phyloP scores from a whole-genome alignment of 2,113 vertebrate genomes.

The Oryzias curvinotus region DNA sequence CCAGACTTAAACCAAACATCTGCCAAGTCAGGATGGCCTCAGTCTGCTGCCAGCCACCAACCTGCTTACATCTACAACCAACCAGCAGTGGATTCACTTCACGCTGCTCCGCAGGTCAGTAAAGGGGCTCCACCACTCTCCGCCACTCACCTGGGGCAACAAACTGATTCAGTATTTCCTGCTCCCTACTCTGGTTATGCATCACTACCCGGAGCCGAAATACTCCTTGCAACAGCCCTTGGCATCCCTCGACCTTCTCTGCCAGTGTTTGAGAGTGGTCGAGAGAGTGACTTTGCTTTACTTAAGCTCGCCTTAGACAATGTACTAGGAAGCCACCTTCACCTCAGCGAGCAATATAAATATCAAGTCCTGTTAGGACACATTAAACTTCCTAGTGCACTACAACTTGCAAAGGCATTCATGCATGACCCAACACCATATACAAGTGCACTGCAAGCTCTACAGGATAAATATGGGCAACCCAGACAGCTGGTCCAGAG shows the following conservation, averaged over 20 bases:
- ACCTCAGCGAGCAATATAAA: not conserved
- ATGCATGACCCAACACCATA: not conserved
- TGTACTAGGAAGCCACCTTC: not conserved
- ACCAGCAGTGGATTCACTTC: not conserved
- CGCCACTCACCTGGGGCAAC: not conserved
- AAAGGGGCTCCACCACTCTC: not conserved
- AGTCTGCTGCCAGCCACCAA: not conserved
- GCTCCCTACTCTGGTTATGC: no score
- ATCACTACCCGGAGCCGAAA: no score
- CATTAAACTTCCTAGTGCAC: not conserved
- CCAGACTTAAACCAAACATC: not conserved
- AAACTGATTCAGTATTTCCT: no score
- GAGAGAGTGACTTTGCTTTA: conserved; percentile 3
- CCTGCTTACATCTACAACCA: not conserved
- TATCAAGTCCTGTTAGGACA: not conserved
- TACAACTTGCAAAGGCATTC: not conserved
- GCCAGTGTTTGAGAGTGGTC: not conserved
- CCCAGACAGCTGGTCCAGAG: not conserved
- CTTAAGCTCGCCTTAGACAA: not conserved
- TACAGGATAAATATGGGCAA: not conserved
- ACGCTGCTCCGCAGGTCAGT: no score
- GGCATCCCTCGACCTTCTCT: not conserved
- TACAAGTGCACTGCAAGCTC: not conserved
- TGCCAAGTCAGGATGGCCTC: not conserved
- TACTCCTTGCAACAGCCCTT: no score